Evolutionary conservation across 2,113 vertebrate species (phyloP).

Genomic region (Pangasianodon hypophthalmus): DNA sequence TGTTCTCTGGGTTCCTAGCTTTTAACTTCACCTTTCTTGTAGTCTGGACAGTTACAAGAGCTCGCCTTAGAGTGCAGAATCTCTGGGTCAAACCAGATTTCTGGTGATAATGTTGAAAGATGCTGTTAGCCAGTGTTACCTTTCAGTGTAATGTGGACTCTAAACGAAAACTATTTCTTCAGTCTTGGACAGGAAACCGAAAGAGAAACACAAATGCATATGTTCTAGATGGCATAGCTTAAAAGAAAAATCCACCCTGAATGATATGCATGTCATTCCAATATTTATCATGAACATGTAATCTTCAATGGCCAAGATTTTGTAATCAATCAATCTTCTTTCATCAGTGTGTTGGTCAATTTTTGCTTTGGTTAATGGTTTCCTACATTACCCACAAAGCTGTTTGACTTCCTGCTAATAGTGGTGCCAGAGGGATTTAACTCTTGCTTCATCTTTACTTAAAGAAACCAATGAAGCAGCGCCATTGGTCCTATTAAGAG

Average conservation of each 20-base stretch:
- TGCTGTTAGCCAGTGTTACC: too few species aligned
- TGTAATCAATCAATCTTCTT: not conserved
- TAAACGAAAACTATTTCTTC: not conserved
- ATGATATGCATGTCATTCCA: not conserved
- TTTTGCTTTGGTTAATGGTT: not conserved
- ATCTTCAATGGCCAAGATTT: not conserved
- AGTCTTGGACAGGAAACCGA: not conserved
- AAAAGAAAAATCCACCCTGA: not conserved
- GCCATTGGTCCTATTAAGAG: too few species aligned
- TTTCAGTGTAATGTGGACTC: not conserved
- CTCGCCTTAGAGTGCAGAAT: not conserved
- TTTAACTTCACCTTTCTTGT: not conserved
- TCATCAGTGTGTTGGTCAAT: not conserved
- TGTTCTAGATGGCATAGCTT: not conserved
- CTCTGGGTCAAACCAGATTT: not conserved
- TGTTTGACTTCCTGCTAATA: not conserved
- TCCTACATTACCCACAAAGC: not conserved
- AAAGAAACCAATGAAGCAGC: too few species aligned
- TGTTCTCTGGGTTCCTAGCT: not conserved
- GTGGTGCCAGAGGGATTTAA: not conserved
- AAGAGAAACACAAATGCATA: not conserved
- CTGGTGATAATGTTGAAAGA: not conserved
- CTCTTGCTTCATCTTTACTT: not conserved
- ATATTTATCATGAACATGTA: not conserved
- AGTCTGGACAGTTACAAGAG: not conserved